A percentile compares a stretch with the other conserved stretches of the same genome.
These are phyloP conservation scores for Perdix hodgsoniae DNA, from an alignment of 2,797 vertebrate species.

Conservation along the genomic window DNA sequence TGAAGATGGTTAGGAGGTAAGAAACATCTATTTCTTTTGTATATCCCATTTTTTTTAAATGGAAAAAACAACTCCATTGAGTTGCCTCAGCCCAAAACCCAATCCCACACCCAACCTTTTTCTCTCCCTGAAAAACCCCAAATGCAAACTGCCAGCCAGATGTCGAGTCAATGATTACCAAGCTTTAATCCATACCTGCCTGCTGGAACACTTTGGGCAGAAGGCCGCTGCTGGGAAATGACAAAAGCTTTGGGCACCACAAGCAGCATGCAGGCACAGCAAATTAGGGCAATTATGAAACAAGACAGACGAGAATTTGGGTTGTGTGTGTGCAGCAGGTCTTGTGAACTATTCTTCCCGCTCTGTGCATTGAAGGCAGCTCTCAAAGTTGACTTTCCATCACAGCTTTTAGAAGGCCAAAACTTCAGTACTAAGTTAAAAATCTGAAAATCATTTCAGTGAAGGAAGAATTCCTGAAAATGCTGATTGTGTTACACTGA, in stretches of 20 bases:
- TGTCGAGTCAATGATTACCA: background rate
- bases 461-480: background rate
- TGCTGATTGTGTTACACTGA: background rate
- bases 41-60: background rate
- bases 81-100: background rate
- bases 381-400: background rate
- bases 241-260: background rate
- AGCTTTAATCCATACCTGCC: background rate
- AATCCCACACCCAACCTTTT: background rate
- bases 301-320: background rate
- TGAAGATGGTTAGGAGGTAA: background rate
- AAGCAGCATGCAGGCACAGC: background rate
- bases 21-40: background rate
- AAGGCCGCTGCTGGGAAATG: background rate
- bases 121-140: background rate
- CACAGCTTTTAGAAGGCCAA: background rate
- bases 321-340: background rate
- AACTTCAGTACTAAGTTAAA: background rate
- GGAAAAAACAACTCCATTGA: background rate
- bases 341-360: background rate
- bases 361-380: background rate
- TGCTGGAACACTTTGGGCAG: background rate
- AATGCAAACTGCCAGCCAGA: background rate
- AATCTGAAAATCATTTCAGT: background rate
- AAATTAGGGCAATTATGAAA: background rate